A percentile compares a stretch with the other conserved stretches of the same genome.
These are phyloP conservation scores for Carlito syrichta DNA, from an alignment of 2,113 vertebrate genomes.

Conservation along the genomic window DNA sequence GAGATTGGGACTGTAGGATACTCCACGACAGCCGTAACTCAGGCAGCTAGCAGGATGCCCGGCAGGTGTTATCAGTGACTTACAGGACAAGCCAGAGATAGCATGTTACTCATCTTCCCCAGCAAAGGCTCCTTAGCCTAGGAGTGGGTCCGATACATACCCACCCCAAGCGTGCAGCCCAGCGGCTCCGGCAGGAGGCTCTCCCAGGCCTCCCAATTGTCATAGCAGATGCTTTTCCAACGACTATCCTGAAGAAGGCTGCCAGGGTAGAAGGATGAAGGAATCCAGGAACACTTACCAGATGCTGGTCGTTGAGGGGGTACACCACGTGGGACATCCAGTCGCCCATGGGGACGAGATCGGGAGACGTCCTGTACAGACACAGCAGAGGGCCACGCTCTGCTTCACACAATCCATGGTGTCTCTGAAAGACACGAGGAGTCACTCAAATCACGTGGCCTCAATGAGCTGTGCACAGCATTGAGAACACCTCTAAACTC, in stretches of 20 bases:
- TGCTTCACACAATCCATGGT: constrained; percentile 89
- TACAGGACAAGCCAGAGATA: too few relatives aligned
- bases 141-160: too few relatives aligned
- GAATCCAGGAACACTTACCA: constrained; percentile 72
- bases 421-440: constrained; percentile 78
- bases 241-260: fast-evolving
- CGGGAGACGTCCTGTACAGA: constrained; percentile 85
- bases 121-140: too few relatives aligned
- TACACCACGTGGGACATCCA: constrained; percentile 88
- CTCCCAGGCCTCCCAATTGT: fast-evolving
- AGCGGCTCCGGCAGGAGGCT: fast-evolving
- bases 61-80: fast-evolving
- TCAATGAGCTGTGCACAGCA: fast-evolving
- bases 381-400: constrained; percentile 86
- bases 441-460: too few relatives aligned
- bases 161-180: neutral
- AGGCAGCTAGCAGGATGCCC: fast-evolving
- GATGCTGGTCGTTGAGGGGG: constrained; percentile 87
- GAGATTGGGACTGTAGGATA: too few relatives aligned
- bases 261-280: fast-evolving
- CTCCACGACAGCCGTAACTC: fast-evolving
- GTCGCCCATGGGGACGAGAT: constrained; percentile 87
- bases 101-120: fast-evolving
- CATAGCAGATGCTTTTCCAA: fast-evolving
- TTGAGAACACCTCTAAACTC: fast-evolving